Conservation (phyloP, 2,888 invertebrate species). For the Drosophila helvetica region DNA sequence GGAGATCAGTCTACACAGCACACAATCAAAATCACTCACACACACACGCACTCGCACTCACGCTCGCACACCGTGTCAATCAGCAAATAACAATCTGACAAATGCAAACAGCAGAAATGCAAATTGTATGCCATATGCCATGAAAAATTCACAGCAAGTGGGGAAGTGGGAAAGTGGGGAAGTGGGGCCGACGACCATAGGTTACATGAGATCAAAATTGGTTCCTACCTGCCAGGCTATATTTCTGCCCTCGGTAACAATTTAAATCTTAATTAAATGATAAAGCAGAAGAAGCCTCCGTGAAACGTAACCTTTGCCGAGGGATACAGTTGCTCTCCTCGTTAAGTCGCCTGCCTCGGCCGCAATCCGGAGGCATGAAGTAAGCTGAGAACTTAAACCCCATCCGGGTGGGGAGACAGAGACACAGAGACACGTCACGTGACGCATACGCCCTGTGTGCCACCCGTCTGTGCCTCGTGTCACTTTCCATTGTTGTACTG, state of each 20-base stretch:
- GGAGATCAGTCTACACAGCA: conserved; percentile 9
- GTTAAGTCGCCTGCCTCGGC: conserved; percentile 13
- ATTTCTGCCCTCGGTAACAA: conserved; percentile 26
- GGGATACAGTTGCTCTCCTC: conserved; percentile 15
- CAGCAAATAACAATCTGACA: conserved; percentile 70
- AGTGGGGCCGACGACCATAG: neutral
- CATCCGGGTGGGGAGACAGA: conserved; percentile 6
- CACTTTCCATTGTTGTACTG: conserved; percentile 49
- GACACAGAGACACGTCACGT: conserved; percentile 6
- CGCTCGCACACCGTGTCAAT: conserved; percentile 52
- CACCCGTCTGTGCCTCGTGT: conserved; percentile 26
- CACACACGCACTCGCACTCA: conserved; percentile 21
- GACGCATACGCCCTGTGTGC: conserved; percentile 45
- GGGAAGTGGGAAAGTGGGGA: too few relatives aligned
- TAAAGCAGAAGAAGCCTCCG: conserved; percentile 48
- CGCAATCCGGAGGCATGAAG: conserved; percentile 26
- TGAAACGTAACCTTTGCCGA: conserved; percentile 51
- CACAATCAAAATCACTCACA: conserved; percentile 57
- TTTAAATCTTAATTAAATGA: conserved; percentile 63
- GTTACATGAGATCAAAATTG: conserved; percentile 15
- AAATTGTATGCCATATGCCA: conserved; percentile 40
- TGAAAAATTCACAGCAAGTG: conserved; percentile 26
- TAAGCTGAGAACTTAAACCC: conserved; percentile 49
- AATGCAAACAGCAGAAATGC: conserved; percentile 62
- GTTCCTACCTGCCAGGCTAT: neutral